Evolutionary conservation across 2,888 invertebrate species (phyloP).

Genomic region (Scaptomyza polygonia): DNA sequence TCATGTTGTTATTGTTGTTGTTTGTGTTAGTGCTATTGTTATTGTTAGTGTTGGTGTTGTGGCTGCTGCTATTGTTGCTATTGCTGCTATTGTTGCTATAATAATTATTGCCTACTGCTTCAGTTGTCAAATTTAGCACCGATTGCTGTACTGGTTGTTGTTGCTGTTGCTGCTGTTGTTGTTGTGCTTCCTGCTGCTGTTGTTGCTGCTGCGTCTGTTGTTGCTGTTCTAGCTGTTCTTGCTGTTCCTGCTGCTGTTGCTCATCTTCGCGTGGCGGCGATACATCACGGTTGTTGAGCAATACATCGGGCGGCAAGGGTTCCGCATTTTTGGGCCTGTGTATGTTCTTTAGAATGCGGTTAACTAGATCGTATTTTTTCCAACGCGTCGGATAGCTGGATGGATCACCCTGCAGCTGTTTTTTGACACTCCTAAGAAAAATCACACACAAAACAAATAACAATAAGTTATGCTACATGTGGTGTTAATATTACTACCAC

Average conservation of each 20-base stretch:
- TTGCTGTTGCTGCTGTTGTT: conserved; percentile 27
- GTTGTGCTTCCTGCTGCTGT: conserved; percentile 16
- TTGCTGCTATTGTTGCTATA: conserved; percentile 47
- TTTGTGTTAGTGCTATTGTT: conserved; percentile 39
- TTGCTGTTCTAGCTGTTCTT: conserved; percentile 15
- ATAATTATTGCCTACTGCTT: conserved; percentile 37
- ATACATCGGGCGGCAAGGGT: conserved; percentile 74
- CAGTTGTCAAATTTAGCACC: conserved; percentile 40
- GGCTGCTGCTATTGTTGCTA: conserved; percentile 24
- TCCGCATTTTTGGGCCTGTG: conserved; percentile 80
- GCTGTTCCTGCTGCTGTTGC: conserved; percentile 27
- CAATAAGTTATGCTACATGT: neutral
- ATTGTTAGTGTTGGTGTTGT: conserved; percentile 23
- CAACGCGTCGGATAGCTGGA: conserved; percentile 65
- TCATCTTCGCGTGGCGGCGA: conserved; percentile 71
- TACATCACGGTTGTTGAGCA: conserved; percentile 79
- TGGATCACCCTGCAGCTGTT: conserved; percentile 61
- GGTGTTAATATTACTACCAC: neutral
- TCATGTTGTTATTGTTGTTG: conserved; percentile 52
- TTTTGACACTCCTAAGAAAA: conserved; percentile 69
- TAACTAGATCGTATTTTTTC: conserved; percentile 79
- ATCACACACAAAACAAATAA: neutral
- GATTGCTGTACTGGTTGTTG: conserved; percentile 31
- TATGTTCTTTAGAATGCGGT: conserved; percentile 77
- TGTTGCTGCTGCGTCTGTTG: conserved; percentile 31